Conservation (phyloP, 2,797 vertebrate genomes). For the Hyperoplus lanceolatus region DNA sequence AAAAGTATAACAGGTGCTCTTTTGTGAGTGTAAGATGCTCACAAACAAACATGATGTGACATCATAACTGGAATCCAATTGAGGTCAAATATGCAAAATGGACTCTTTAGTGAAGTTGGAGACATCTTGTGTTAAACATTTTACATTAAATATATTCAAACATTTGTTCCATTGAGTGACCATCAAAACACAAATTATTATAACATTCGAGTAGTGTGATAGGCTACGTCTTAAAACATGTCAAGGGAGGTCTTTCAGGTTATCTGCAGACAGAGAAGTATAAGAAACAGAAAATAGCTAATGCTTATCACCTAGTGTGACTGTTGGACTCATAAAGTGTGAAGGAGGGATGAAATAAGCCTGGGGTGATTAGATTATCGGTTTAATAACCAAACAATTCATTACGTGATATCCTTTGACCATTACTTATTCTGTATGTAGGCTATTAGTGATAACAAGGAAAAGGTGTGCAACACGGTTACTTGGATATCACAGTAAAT, state of each 20-base stretch:
- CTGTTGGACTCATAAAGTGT: background rate
- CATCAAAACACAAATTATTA: background rate
- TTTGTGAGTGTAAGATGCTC: too few species aligned
- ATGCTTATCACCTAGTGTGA: background rate
- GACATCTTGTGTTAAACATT: background rate
- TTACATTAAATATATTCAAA: background rate
- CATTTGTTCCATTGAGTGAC: background rate
- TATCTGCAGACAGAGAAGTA: background rate
- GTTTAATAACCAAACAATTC: background rate
- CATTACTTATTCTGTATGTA: background rate
- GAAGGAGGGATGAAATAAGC: background rate
- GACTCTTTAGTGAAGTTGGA: background rate
- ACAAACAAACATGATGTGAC: background rate
- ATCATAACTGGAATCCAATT: background rate
- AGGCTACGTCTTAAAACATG: background rate
- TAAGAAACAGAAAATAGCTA: background rate
- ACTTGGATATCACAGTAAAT: background rate
- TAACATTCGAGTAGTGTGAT: background rate
- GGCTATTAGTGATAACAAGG: background rate
- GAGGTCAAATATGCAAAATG: background rate
- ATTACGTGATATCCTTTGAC: background rate
- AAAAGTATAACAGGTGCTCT: too few species aligned
- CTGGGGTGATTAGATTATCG: background rate
- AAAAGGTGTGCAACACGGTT: background rate
- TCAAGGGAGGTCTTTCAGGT: background rate